Evolutionary conservation across 2,797 vertebrate species (phyloP).

Genomic region (Anableps anableps): DNA sequence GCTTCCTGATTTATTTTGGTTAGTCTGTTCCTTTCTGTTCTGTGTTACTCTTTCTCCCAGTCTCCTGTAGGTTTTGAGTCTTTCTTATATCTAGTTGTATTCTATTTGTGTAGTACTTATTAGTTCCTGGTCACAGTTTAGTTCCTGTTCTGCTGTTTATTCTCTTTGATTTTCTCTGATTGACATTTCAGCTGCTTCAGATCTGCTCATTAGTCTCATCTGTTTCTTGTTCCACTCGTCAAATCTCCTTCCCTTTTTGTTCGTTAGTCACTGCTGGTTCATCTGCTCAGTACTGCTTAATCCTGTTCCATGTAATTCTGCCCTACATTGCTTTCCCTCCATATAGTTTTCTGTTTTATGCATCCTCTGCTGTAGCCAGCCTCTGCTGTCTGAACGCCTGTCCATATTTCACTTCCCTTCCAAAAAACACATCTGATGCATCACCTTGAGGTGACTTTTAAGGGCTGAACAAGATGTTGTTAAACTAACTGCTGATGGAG

Average conservation of each 20-base stretch:
- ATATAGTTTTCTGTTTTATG: background rate
- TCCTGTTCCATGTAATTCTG: background rate
- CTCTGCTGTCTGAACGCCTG: background rate
- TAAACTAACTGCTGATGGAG: background rate
- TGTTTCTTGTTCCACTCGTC: background rate
- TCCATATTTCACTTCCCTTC: background rate
- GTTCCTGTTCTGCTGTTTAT: background rate
- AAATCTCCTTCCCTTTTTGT: background rate
- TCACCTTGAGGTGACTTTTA: background rate
- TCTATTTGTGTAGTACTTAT: background rate
- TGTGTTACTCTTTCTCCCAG: background rate
- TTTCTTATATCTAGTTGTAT: background rate
- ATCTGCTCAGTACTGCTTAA: too few relatives aligned
- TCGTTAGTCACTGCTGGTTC: background rate
- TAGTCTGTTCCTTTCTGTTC: background rate
- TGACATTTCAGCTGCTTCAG: background rate
- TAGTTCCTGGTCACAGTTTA: background rate
- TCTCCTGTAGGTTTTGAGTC: too few relatives aligned
- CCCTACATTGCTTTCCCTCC: background rate
- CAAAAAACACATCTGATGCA: background rate
- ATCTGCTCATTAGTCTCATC: background rate
- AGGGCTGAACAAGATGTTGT: background rate
- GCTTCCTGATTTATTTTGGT: background rate
- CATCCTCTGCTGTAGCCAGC: background rate
- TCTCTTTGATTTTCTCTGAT: background rate